Conservation (phyloP, 2,113 vertebrate genomes). For the Pimephales promelas region DNA sequence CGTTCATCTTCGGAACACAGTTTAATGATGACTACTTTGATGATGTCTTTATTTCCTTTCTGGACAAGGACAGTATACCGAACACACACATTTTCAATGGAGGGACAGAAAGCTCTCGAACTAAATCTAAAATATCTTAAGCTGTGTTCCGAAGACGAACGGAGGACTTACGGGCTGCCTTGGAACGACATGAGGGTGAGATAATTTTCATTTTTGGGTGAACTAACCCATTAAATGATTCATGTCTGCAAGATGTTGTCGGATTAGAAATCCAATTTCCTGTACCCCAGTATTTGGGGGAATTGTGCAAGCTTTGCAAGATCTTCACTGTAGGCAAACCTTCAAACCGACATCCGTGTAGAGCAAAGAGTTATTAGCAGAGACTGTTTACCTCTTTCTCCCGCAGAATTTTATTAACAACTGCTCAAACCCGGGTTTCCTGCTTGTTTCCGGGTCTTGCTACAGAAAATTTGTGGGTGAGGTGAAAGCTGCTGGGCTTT, state of each 20-base stretch:
- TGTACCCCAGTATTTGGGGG: constrained; percentile 2
- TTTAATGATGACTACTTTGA: no score
- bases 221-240: no score
- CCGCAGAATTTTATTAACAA: constrained; percentile 2
- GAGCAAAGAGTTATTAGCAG: background rate
- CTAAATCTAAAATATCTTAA: no score
- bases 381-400: constrained; percentile 7
- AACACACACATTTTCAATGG: no score
- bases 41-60: no score
- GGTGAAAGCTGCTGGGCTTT: constrained; percentile 17
- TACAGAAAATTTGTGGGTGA: constrained; percentile 3
- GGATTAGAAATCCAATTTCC: constrained; percentile 19
- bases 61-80: no score
- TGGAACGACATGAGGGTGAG: no score
- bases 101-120: no score
- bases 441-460: background rate
- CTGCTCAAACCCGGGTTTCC: constrained; percentile 4
- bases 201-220: no score
- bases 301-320: constrained; percentile 9
- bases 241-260: constrained; percentile 30
- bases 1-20: no score
- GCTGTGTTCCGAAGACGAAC: no score
- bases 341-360: constrained; percentile 8
- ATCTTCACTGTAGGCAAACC: background rate
- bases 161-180: no score